Percentiles rank a stretch among this genome's conserved stretches.
phyloP scores from a whole-genome alignment of 2,113 vertebrate genomes.

The Oryzias curvinotus region DNA sequence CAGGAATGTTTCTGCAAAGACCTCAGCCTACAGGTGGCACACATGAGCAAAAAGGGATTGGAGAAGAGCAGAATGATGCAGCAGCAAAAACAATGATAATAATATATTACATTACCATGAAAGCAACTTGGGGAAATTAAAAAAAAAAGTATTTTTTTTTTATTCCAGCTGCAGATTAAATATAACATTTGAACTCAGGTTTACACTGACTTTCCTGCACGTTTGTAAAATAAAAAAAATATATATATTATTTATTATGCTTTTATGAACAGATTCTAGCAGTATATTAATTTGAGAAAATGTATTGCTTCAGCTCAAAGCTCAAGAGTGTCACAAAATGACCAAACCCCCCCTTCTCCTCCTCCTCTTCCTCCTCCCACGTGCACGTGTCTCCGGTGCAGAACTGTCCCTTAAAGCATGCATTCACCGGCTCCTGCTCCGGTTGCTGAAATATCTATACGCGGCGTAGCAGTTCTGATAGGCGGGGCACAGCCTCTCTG shows the following conservation, averaged over 20 bases:
- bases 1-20: slow-evolving; percentile 24
- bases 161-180: too few relatives aligned
- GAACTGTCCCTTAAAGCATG: slow-evolving; percentile 33
- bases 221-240: too few relatives aligned
- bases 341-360: neutral
- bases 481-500: slow-evolving; percentile 34
- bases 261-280: too few relatives aligned
- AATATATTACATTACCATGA: neutral
- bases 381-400: slow-evolving; percentile 65
- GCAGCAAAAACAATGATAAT: neutral
- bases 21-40: slow-evolving; percentile 64
- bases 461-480: slow-evolving; percentile 19
- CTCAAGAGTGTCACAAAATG: slow-evolving; percentile 15
- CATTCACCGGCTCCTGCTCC: slow-evolving; percentile 8
- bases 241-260: too few relatives aligned
- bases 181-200: too few relatives aligned
- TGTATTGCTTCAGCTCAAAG: too few relatives aligned
- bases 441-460: slow-evolving; percentile 2
- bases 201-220: too few relatives aligned
- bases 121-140: neutral
- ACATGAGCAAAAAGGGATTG: slow-evolving; percentile 25
- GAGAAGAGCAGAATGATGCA: neutral
- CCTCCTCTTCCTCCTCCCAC: neutral
- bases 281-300: too few relatives aligned
- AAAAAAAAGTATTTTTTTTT: neutral